These are phyloP conservation scores for Drosophila meridionalis DNA, from an alignment of 2,888 invertebrate species.

Conservation along the genomic window DNA sequence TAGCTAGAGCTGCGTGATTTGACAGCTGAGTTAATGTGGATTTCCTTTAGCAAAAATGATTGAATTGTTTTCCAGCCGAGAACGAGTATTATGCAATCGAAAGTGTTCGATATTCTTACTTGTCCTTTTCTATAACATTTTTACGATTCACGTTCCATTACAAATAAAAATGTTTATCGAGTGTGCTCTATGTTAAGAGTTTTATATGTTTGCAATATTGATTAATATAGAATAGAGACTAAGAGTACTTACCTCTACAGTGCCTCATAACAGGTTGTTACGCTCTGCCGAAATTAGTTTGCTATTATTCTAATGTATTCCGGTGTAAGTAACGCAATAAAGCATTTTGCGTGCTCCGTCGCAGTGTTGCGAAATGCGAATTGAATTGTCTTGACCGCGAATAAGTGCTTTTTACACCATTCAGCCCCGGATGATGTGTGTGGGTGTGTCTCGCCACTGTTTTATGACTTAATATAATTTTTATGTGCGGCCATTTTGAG, in stretches of 20 bases:
- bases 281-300: slow-evolving; percentile 1
- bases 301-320: slow-evolving; percentile 2
- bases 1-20: too few relatives aligned
- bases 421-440: background rate
- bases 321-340: slow-evolving; percentile 13
- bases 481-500: slow-evolving; percentile 75
- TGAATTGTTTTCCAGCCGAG: too few relatives aligned
- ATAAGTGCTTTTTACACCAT: slow-evolving; percentile 40
- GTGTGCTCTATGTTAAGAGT: background rate
- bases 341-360: slow-evolving; percentile 18
- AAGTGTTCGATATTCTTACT: too few relatives aligned
- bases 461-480: slow-evolving; percentile 79
- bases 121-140: too few relatives aligned
- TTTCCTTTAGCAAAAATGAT: too few relatives aligned
- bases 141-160: background rate
- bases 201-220: background rate
- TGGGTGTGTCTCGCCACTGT: slow-evolving; percentile 21
- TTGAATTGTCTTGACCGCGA: slow-evolving; percentile 73
- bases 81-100: too few relatives aligned
- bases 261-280: background rate
- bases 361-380: slow-evolving; percentile 55
- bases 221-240: background rate
- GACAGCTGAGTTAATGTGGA: too few relatives aligned
- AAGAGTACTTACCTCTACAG: background rate
- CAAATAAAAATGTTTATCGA: background rate